These are phyloP conservation scores for Alosa alosa DNA, from an alignment of 2,113 vertebrate species.

Conservation along the genomic window DNA sequence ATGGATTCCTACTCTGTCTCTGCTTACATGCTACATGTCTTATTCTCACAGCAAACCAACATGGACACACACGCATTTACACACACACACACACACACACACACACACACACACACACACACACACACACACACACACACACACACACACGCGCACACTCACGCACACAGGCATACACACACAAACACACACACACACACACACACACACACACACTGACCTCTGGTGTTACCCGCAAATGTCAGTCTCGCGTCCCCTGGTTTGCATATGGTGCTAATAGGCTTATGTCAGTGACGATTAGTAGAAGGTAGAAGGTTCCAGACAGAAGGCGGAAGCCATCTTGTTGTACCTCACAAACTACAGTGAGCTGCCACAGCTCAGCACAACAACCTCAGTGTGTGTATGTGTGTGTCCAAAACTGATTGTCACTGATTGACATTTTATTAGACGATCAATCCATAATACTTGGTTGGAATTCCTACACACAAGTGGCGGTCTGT, in stretches of 20 bases:
- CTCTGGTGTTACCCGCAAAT: background rate
- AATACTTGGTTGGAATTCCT: too few species aligned
- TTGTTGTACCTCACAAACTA: background rate
- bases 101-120: conserved; percentile 22
- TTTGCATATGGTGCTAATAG: background rate
- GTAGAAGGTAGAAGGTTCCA: background rate
- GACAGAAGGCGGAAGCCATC: background rate
- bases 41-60: too few species aligned
- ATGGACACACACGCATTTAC: conserved; percentile 13
- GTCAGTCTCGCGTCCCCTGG: background rate
- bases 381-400: background rate
- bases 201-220: background rate
- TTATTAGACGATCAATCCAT: too few species aligned
- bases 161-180: conserved; percentile 9
- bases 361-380: background rate
- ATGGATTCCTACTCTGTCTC: too few species aligned
- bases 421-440: too few species aligned
- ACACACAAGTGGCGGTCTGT: too few species aligned
- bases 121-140: background rate
- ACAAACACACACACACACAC: conserved; percentile 19
- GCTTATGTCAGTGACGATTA: background rate
- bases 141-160: background rate
- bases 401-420: background rate
- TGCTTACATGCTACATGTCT: too few species aligned
- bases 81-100: background rate